Conservation (phyloP, 2,113 vertebrate genomes). For the Zosterops borbonicus region DNA sequence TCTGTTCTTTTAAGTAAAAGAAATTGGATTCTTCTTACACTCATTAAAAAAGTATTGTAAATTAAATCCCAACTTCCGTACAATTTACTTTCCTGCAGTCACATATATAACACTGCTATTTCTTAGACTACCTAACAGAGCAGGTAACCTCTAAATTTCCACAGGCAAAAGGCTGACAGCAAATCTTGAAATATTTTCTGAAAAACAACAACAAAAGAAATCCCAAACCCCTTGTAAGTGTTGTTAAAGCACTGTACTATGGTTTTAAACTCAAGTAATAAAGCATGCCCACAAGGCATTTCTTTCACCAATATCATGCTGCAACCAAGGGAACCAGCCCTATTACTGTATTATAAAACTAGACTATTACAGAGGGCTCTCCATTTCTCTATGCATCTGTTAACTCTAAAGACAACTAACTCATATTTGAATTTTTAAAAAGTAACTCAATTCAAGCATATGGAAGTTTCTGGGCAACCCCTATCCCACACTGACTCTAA, state of each 20-base stretch:
- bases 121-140: slow-evolving; percentile 51
- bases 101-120: slow-evolving; percentile 17
- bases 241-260: slow-evolving; percentile 54
- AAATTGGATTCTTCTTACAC: slow-evolving; percentile 34
- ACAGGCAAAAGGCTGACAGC: slow-evolving; percentile 55
- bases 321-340: slow-evolving; percentile 61
- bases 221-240: background rate
- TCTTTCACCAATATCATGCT: slow-evolving; percentile 31
- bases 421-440: background rate
- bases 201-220: background rate
- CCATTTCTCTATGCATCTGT: background rate
- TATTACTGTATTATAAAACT: slow-evolving; percentile 45
- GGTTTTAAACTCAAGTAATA: slow-evolving; percentile 52
- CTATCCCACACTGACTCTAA: background rate
- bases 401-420: background rate
- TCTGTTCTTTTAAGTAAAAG: slow-evolving; percentile 40
- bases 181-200: slow-evolving; percentile 19
- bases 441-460: background rate
- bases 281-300: slow-evolving; percentile 33
- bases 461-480: background rate
- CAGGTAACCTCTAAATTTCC: slow-evolving; percentile 57
- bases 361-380: slow-evolving; percentile 30
- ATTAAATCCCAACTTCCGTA: slow-evolving; percentile 57
- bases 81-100: background rate
- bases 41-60: slow-evolving; percentile 57